These are phyloP conservation scores for Aleiodes testaceus DNA, from an alignment of 2,888 invertebrate genomes.

Conservation along the genomic window DNA sequence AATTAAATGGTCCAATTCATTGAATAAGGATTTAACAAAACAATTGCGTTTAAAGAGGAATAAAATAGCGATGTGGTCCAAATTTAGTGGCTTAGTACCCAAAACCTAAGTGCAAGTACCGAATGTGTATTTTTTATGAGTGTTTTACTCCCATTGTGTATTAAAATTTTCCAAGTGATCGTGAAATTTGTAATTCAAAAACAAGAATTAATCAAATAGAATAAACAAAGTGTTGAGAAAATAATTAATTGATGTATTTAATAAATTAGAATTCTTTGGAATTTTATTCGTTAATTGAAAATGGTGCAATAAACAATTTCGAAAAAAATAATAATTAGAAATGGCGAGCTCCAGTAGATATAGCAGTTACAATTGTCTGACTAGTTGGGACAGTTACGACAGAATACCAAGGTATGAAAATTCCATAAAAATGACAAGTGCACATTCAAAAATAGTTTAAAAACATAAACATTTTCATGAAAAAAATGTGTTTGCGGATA, in stretches of 20 bases:
- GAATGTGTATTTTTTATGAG: constrained; percentile 54
- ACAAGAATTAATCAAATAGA: not conserved
- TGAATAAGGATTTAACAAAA: constrained; percentile 26
- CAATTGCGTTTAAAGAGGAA: constrained; percentile 31
- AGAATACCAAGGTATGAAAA: constrained; percentile 86
- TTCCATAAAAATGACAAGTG: not conserved
- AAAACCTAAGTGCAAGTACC: constrained; percentile 34
- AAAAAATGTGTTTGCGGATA: too few relatives aligned
- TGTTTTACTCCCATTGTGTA: constrained; percentile 33
- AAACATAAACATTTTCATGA: too few relatives aligned
- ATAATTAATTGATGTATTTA: not conserved
- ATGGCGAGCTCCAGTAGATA: constrained; percentile 86
- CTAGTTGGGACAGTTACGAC: constrained; percentile 94
- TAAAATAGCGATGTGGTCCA: constrained; percentile 60
- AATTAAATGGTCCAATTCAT: constrained; percentile 35
- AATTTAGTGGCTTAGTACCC: constrained; percentile 59
- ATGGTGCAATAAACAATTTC: constrained; percentile 44
- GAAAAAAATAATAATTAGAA: constrained; percentile 59
- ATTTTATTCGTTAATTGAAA: not conserved
- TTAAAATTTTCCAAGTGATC: constrained; percentile 3
- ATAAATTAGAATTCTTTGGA: not conserved
- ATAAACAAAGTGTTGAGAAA: not conserved
- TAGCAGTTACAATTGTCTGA: constrained; percentile 91
- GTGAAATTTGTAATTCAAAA: not conserved
- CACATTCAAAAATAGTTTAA: too few relatives aligned